Percentiles rank a stretch among this genome's conserved stretches.
These are phyloP conservation scores for Tribolium freemani DNA, from an alignment of 2,888 invertebrate genomes.

Conservation along the genomic window DNA sequence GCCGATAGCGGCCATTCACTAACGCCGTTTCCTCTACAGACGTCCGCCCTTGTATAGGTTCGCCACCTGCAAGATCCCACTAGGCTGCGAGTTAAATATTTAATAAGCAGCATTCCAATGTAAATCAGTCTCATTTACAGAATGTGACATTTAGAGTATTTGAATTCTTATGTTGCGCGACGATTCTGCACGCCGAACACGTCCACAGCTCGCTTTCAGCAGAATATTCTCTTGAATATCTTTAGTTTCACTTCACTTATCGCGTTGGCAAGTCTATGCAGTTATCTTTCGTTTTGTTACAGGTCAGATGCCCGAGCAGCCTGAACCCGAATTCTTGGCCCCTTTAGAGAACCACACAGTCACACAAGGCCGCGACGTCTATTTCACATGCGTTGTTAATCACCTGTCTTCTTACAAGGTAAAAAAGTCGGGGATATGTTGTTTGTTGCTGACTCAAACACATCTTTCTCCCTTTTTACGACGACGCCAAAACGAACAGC, in stretches of 20 bases:
- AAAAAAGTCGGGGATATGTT: conserved; percentile 58
- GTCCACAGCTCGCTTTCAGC: conserved; percentile 64
- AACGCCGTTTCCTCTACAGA: conserved; percentile 31
- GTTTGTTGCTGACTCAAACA: conserved; percentile 58
- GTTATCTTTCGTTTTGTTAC: conserved; percentile 64
- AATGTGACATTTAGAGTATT: conserved; percentile 65
- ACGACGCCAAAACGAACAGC: conserved; percentile 51
- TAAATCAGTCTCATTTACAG: conserved; percentile 65
- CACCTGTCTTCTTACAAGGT: conserved; percentile 91
- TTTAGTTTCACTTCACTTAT: conserved; percentile 67
- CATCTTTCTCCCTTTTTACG: conserved; percentile 57
- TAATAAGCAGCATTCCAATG: conserved; percentile 67
- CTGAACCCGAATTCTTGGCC: conserved; percentile 86
- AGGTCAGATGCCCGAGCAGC: conserved; percentile 82
- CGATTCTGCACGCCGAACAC: conserved; percentile 65
- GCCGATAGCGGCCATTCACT: conserved; percentile 51
- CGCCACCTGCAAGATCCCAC: conserved; percentile 39
- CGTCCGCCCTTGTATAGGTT: conserved; percentile 26
- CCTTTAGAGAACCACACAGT: conserved; percentile 90
- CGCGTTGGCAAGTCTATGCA: conserved; percentile 62
- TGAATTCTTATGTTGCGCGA: conserved; percentile 64
- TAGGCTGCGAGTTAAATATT: conserved; percentile 60
- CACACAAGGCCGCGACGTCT: conserved; percentile 88
- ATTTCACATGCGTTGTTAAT: conserved; percentile 92
- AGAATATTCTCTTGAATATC: conserved; percentile 66